These are phyloP conservation scores for Aplodontia rufa DNA, from an alignment of 2,113 vertebrate species.

Conservation along the genomic window DNA sequence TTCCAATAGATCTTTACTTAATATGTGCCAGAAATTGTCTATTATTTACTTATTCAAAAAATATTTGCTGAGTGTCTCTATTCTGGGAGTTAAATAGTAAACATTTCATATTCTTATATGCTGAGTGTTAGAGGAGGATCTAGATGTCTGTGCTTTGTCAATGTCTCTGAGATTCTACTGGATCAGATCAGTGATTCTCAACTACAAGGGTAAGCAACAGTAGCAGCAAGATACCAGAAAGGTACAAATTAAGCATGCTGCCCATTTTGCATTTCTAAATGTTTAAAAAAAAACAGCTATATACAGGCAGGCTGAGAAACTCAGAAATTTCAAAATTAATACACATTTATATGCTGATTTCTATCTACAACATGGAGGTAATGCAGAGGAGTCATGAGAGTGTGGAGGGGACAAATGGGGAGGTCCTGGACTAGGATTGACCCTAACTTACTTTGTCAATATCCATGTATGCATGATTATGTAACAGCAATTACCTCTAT, in stretches of 20 bases:
- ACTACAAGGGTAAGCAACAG: neutral
- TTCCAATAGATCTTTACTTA: neutral
- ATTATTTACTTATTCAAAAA: slow-evolving; percentile 22
- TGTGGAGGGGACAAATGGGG: too few relatives aligned
- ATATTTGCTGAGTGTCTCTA: neutral
- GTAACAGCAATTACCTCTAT: too few relatives aligned
- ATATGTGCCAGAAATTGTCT: neutral
- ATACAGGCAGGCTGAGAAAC: too few relatives aligned
- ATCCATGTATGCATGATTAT: too few relatives aligned
- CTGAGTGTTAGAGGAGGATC: neutral
- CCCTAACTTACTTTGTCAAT: too few relatives aligned
- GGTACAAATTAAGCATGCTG: neutral
- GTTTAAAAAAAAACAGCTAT: neutral
- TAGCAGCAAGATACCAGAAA: too few relatives aligned
- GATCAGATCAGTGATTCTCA: neutral
- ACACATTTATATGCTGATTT: too few relatives aligned
- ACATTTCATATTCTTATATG: neutral
- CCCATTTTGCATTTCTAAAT: neutral
- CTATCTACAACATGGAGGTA: too few relatives aligned
- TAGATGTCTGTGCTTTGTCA: neutral
- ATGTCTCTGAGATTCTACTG: neutral
- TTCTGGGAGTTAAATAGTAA: neutral
- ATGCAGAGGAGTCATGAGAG: too few relatives aligned
- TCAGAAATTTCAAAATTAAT: too few relatives aligned
- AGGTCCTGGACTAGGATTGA: too few relatives aligned